Evolutionary conservation across 1,140 invertebrate genomes (phyloP).

Genomic region (Drosophila novamexicana): DNA sequence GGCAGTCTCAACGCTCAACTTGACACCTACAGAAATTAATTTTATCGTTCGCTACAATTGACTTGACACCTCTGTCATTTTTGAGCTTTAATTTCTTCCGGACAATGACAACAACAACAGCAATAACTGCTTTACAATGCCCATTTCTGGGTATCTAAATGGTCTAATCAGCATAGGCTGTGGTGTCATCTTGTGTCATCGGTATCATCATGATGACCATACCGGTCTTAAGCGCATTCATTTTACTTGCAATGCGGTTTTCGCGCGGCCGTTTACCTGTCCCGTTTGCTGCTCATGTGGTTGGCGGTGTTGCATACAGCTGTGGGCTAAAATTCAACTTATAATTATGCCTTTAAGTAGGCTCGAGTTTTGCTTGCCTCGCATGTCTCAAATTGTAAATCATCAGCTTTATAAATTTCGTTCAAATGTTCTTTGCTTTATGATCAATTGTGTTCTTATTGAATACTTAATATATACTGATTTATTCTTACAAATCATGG

Average conservation of each 20-base stretch:
- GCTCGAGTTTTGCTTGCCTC: slow-evolving; percentile 7
- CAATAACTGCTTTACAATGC: slow-evolving; percentile 25
- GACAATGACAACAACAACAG: slow-evolving; percentile 2
- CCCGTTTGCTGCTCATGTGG: slow-evolving; percentile 51
- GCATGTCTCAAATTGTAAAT: slow-evolving; percentile 5
- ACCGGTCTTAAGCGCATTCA: slow-evolving; percentile 62
- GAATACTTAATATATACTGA: no score
- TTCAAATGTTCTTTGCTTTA: no score
- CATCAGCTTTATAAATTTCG: no score
- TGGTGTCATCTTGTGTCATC: slow-evolving; percentile 1
- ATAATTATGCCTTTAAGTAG: slow-evolving; percentile 49
- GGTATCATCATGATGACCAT: slow-evolving; percentile 37
- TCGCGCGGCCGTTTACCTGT: slow-evolving; percentile 66
- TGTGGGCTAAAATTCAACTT: slow-evolving; percentile 63
- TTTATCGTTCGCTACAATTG: slow-evolving; percentile 60
- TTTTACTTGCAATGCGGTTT: slow-evolving; percentile 73
- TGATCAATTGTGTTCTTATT: no score
- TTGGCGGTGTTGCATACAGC: slow-evolving; percentile 56
- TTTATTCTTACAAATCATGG: no score
- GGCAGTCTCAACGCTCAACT: slow-evolving; percentile 11
- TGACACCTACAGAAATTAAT: slow-evolving; percentile 76
- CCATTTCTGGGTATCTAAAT: slow-evolving; percentile 30
- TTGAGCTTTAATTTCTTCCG: slow-evolving; percentile 74
- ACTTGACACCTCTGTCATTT: slow-evolving; percentile 58
- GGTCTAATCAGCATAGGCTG: slow-evolving; percentile 30